Evolutionary conservation across 1,140 invertebrate species (phyloP), one percentile per base, ranked within the genome.

Genomic region (Heliconius himera): DNA sequence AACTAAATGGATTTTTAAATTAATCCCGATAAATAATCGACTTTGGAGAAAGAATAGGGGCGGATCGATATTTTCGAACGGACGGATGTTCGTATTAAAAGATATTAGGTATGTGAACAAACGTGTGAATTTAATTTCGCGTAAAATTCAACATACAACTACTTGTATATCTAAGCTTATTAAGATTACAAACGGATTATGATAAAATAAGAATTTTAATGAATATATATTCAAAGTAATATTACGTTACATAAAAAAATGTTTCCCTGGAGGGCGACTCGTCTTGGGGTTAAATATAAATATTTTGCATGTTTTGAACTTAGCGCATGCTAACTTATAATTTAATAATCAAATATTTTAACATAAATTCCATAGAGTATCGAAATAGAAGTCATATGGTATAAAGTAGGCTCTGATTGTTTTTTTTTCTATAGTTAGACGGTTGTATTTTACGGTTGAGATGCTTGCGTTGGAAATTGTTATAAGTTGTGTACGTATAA

Each of bases 1-100:
- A 88, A 88, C 89, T 87, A 89, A 89, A 88, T 88, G 85, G 84
- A 87, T 82, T 91, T 89, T 88, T 87, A 90, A 91, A 94, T 93
- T 89, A 89, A 91, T 93, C 86, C 89, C 91, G 81, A 91, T 94
- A 94, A 94, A 94, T 94, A 92, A 93, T 94, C 88, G 89, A 80
- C 88, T 83, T 84, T 86, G 87, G 91, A 91, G 87, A 88, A 84
- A 91, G 88, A 89, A 91, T 88, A 90, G 92, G 92, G 92, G 91
- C 91, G 91, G 88, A 70, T 88, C 83, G 85, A 85, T 87, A 87
- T 88, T 86, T 88, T 89, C 89, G 90, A 88, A 90, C 91, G 88
- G 8, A 72, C 70, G 70, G 70, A 72, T 72, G 70, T 33, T 72
- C 70, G 20, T 38, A 72, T 72, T 88, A 90, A 92, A 89, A 85